Evolutionary conservation across 2,113 vertebrate genomes (phyloP), one percentile per base, ranked within the genome.

Genomic region (Ceyx margarethae): DNA sequence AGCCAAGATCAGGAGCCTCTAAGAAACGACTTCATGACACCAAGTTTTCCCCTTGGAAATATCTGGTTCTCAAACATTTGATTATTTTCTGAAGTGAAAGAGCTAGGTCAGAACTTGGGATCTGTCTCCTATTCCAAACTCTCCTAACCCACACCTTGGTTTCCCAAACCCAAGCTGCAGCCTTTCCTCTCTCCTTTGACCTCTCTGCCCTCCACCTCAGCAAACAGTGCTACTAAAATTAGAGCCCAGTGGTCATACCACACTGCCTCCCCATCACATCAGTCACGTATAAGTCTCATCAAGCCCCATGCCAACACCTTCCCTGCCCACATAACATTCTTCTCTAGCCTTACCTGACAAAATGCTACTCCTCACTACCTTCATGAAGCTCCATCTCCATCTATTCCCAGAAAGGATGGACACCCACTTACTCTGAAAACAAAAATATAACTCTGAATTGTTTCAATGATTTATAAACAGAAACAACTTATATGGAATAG

Each of bases 151-250:
- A 75, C 58, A 53, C 28, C 46, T 51, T 29, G 46, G 71, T 81
- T 84, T 68, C 81, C 75, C 58, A 81, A 81, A 71, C 54, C 45
- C 46, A 54, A 14, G 11, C n/a, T 69, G 17, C n/a, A 85, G 73
- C 50, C 72, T 83, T 50, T 67, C 35, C 84, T 75, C 80, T 77
- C 90, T 76, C 46, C 74, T 79, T 26, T 87, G 77, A 93, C 86
- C 90, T 79, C 86, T 68, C 50, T 91, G 85, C 77, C 61, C 80
- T 90, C 57, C 73, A 85, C 66, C 69, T 86, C 66, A 65, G 81
- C 81, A 85, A 87, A 89, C 64, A 85, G 0, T 2, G 9, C 54
- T 57, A n/a, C 91, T 89, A 95, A 94, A 95, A 85, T 91, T 92
- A 92, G 91, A 53, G 37, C 56, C 15, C 66, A 42, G 66, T 31